Conservation (phyloP, 1,140 invertebrate genomes). For the Laodelphax striatellus region DNA sequence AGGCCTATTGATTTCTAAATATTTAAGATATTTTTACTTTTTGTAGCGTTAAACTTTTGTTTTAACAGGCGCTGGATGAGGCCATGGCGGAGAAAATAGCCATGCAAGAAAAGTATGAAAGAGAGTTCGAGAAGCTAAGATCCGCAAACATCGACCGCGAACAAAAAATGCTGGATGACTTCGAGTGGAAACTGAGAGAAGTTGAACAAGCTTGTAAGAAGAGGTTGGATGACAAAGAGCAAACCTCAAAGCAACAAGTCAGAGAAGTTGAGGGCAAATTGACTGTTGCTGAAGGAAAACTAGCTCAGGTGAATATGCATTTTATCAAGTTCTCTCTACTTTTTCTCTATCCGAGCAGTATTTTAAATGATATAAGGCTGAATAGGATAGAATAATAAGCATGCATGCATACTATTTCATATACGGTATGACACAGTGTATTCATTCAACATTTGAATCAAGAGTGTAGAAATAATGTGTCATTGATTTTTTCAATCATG, state of each 20-base stretch:
- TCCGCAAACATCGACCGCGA: constrained; percentile 43
- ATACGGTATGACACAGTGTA: too few relatives aligned
- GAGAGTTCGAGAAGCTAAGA: constrained; percentile 46
- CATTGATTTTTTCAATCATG: too few relatives aligned
- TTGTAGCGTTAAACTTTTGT: not conserved
- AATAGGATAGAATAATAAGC: too few relatives aligned
- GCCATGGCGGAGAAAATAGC: constrained; percentile 42
- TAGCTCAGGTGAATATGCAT: constrained; percentile 19
- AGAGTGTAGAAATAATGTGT: too few relatives aligned
- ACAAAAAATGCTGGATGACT: constrained; percentile 50
- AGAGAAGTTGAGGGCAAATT: constrained; percentile 35
- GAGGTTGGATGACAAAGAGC: constrained; percentile 41
- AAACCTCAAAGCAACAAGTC: constrained; percentile 38
- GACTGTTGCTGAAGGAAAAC: constrained; percentile 30
- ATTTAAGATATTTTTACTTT: too few relatives aligned
- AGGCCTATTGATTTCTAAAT: too few relatives aligned
- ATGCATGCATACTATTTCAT: too few relatives aligned
- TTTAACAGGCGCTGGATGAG: constrained; percentile 39
- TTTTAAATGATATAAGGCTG: too few relatives aligned
- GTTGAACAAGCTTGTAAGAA: constrained; percentile 48
- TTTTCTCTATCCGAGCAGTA: too few relatives aligned
- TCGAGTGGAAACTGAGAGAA: constrained; percentile 55
- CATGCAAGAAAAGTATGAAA: constrained; percentile 44
- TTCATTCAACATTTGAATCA: too few relatives aligned
- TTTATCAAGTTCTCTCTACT: not conserved